Base-by-base conservation (phyloP, 2,888 invertebrate genomes). In the Octodonta nipae region DNA sequence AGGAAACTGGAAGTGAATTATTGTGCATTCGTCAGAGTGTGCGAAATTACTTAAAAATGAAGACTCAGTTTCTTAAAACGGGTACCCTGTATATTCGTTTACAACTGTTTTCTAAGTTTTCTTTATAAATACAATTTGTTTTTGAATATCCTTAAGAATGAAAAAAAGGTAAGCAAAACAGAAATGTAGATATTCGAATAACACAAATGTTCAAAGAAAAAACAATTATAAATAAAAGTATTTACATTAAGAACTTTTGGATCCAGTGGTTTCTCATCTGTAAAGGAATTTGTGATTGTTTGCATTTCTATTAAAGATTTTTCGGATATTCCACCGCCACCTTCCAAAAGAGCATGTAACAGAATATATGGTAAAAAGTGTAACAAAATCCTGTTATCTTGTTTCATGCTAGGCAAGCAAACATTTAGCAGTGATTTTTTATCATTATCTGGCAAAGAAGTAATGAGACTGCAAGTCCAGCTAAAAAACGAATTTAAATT, bases 311-410 rank as follows among this genome's bases (percentile, higher is more conserved):
- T 62, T 40, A 61, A 65, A 15, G 71, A 61, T 35, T 64, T 63
- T 15, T 58, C 49, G n/a, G 56, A 50, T 33, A 66, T 62, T 6
- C 54, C 52, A 3, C 51, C 46, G 1, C 49, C 49, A 17, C 69
- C 66, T 39, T 71, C 70, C 49, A 74, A 66, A 17, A 78, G 51
- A 0, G 74, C 70, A 49, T 78, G 77, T 2, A 78, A 46, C 6
- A 84, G 54, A 20, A 84, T 76, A 45, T 83, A 77, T 0, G 85
- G 85, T 33, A 85, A 63, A 52, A 84, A 81, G 32, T 78, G 70
- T 52, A 78, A 75, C 36, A 83, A 56, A 10, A 78, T 76, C 49
- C 75, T 71, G 25, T 72, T 70, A 52, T 83, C 82, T 36, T 78
- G 71, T 14, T 77, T 73, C 60, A 86, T 77, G 45, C 81, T 80